phyloP scores from a whole-genome alignment of 2,888 invertebrate genomes.

The Lasioglossum marginatum region DNA sequence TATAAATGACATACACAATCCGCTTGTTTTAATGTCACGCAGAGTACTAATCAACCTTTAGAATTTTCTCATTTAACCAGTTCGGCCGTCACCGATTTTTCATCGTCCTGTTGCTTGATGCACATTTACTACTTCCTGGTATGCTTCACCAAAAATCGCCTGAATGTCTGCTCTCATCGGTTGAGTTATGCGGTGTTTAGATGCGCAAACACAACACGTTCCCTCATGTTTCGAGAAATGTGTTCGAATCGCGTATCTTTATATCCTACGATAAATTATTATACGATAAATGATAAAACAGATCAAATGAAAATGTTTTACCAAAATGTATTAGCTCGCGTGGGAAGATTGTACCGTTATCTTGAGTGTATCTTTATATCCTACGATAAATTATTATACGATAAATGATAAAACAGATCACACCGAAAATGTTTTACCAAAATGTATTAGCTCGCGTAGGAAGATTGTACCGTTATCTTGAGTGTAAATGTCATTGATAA shows the following conservation, averaged over 20 bases:
- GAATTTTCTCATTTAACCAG: constrained; percentile 42
- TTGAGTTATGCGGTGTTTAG: constrained; percentile 49
- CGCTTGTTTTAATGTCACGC: constrained; percentile 35
- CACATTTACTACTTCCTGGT: constrained; percentile 48
- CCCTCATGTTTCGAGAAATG: constrained; percentile 46
- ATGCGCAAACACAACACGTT: constrained; percentile 64
- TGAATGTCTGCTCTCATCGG: constrained; percentile 49
- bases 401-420: too few species aligned
- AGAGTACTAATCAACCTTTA: constrained; percentile 39
- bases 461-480: constrained; percentile 1
- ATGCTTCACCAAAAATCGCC: constrained; percentile 51
- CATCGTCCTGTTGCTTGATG: constrained; percentile 55
- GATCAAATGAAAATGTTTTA: background rate
- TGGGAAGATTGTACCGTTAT: background rate
- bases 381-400: background rate
- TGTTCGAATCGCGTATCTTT: background rate
- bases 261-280: background rate
- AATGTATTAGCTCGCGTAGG: background rate
- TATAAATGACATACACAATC: background rate
- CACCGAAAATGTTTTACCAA: background rate
- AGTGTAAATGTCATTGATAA: background rate
- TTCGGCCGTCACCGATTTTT: constrained; percentile 26
- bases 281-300: too few species aligned
- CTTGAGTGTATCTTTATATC: background rate
- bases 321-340: background rate